These are phyloP conservation scores for Octopus bimaculoides DNA, from an alignment of 1,140 invertebrate species.

Conservation along the genomic window DNA sequence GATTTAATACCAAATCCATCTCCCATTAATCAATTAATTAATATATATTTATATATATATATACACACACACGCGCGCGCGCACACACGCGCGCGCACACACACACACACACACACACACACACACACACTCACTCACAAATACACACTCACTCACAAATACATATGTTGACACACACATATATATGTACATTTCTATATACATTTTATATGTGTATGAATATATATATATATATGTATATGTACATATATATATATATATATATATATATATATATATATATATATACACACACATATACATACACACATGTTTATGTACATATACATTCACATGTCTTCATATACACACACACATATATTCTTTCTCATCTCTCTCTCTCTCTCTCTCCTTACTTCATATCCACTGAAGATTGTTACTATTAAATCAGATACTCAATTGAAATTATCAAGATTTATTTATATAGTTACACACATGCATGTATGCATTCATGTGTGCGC, in stretches of 20 bases:
- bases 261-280: conserved; percentile 4
- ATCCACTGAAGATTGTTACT: too few species aligned
- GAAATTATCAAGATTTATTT: neutral
- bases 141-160: neutral
- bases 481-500: neutral
- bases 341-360: neutral
- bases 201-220: neutral
- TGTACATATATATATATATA: neutral
- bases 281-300: neutral
- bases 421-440: too few species aligned
- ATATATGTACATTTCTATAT: neutral
- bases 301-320: neutral
- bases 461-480: neutral
- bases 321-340: neutral
- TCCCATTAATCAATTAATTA: too few species aligned
- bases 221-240: conserved; percentile 2
- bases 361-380: neutral
- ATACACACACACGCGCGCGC: neutral
- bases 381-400: too few species aligned
- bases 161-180: neutral
- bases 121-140: neutral
- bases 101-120: neutral
- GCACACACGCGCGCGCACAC: neutral
- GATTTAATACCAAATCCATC: too few species aligned
- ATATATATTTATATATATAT: too few species aligned